Evolutionary conservation across 2,113 vertebrate genomes (phyloP).

Genomic region (Lathamus discolor): DNA sequence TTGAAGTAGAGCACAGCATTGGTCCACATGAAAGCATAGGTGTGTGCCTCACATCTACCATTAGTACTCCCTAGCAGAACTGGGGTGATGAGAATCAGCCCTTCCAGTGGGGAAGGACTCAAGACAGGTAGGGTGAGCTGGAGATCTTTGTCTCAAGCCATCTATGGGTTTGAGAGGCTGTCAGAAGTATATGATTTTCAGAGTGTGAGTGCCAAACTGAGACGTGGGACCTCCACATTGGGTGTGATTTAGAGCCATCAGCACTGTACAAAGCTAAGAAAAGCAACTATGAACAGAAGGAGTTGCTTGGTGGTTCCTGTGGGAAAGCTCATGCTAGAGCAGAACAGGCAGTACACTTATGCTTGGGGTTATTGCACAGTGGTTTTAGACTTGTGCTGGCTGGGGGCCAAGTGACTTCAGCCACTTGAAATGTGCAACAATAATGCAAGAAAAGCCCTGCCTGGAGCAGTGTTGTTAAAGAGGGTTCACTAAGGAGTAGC

Average conservation of each 20-base stretch:
- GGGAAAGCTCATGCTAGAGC: background rate
- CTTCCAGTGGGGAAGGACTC: background rate
- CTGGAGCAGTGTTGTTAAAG: background rate
- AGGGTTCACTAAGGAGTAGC: background rate
- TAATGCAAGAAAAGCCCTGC: conserved; percentile 37
- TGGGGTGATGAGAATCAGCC: background rate
- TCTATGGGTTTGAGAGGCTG: background rate
- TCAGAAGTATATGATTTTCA: background rate
- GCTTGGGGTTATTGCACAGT: background rate
- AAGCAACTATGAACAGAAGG: background rate
- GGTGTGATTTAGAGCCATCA: background rate
- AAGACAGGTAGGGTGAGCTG: background rate
- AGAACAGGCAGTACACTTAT: background rate
- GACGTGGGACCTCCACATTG: background rate
- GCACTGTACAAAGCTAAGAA: background rate
- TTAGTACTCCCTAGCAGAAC: background rate
- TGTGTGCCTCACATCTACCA: background rate
- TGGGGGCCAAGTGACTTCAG: conserved; percentile 22
- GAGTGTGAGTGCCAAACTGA: background rate
- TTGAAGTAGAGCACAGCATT: background rate
- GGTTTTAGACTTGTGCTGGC: background rate
- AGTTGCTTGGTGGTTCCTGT: background rate
- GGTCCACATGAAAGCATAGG: background rate
- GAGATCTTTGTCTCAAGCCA: background rate
- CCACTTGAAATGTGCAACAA: background rate